These are phyloP conservation scores for Stigmatopora nigra DNA, from an alignment of 2,113 vertebrate species.

Conservation along the genomic window DNA sequence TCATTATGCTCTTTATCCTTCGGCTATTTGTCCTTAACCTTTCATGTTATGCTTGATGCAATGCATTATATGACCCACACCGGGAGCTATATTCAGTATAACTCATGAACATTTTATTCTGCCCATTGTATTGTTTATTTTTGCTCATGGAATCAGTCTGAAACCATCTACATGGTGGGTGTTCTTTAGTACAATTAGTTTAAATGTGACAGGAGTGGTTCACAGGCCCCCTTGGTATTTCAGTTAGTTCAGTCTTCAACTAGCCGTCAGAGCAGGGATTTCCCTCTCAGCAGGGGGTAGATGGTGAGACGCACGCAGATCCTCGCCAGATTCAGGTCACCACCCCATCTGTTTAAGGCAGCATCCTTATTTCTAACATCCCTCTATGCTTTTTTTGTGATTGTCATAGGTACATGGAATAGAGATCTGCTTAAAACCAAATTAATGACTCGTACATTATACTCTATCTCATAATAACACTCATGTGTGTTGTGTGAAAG, in stretches of 20 bases:
- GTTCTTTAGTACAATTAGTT: not conserved
- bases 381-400: constrained; percentile 4
- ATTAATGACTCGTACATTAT: not conserved
- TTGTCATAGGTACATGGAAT: constrained; percentile 6
- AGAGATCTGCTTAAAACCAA: constrained; percentile 4
- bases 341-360: constrained; percentile 59
- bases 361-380: constrained; percentile 35
- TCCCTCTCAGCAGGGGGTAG: constrained; percentile 39
- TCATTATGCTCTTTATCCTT: not conserved
- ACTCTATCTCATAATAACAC: not conserved
- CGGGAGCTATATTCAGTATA: too few species aligned
- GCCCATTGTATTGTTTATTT: not conserved
- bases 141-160: not conserved
- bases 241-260: constrained; percentile 19
- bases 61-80: too few species aligned
- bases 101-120: not conserved
- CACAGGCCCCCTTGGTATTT: not conserved
- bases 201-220: constrained; percentile 9
- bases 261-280: constrained; percentile 46
- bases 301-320: constrained; percentile 32
- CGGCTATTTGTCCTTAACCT: not conserved
- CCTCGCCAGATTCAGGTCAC: constrained; percentile 51
- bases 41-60: not conserved
- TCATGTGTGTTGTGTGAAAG: not conserved
- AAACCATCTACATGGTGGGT: too few species aligned